Evolutionary conservation across 2,113 vertebrate genomes (phyloP), one percentile per base, ranked within the genome.

Genomic region (pig (Sus scrofa)): DNA sequence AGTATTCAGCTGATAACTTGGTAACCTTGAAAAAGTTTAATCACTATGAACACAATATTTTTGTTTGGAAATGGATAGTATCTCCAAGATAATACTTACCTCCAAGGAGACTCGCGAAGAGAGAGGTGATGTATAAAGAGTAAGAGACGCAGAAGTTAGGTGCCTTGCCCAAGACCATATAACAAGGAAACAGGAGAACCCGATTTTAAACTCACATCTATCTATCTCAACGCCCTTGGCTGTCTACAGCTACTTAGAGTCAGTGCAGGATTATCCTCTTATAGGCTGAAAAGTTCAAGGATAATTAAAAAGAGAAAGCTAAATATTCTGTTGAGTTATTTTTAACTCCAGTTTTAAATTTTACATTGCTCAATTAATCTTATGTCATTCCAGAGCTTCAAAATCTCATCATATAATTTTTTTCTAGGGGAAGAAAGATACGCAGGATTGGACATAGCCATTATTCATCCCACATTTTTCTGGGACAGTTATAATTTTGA

Each of bases 311-410:
- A 93, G 70, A 84, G 34, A 74, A 37, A 81, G 44, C 12, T 75
- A 96, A 92, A 85, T 94, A 73, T 78, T 78, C 63, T 87, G 2
- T 22, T 54, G 52, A 39, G 67, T 65, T 98, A 92, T 94, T 96
- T 97, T 96, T 85, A 91, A 82, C 62, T 37, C 54, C 13, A 82
- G 26, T 50, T 74, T 91, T 92, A 89, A 92, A 95, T 96, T 93
- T 82, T 87, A 92, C 77, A 96, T 91, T 70, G 30, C 77, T 92
- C 34, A 82, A 94, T 96, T 93, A 88, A 85, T 96, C 68, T 90
- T 78, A 70, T 37, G 6, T 2, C 85, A 91, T 68, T 92, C 12
- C 3, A 85, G 19, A 83, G 39, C 95, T 95, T 86, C n/a, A 82
- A 10, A 73, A 26, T 92, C 30, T 94, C 37, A 84, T 89, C 14